Base-by-base conservation (phyloP, 2,888 invertebrate species). In the Phengaris alcon region DNA sequence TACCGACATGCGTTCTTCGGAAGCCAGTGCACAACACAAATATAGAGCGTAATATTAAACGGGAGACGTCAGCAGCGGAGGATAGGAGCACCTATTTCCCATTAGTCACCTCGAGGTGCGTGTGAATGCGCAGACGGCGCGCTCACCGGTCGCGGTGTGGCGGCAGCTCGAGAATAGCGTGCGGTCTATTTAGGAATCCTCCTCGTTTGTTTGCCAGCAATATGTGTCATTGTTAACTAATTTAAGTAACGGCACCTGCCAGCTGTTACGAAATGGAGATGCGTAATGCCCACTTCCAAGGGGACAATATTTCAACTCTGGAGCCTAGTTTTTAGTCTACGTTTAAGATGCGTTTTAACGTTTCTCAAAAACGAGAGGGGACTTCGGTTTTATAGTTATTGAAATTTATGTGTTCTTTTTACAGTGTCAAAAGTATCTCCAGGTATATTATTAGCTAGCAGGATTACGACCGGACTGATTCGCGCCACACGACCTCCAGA, bases 141-240 rank as follows among this genome's bases (percentile, higher is more conserved):
- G 88, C 86, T 88, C 88, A 89, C 90, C 90, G 90, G 90, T 88
- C 89, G 90, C 91, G 90, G 90, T 88, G 89, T 90, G 91, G 89
- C 91, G 91, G 84, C 83, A 84, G 86, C 85, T 88, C 88, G 85
- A 92, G 90, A 93, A 93, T 93, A 93, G 93, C 89, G 78, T 86
- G 86, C 85, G 90, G 84, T 89, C 93, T 93, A 93, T 93, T 93
- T 93, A 90, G 87, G 89, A 90, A 87, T 89, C 87, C 88, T 90
- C 88, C 87, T 84, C 84, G 91, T 91, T 90, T 92, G 93, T 93
- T 93, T 93, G 93, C 93, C 93, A 93, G 91, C 89, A 84, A 93
- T 89, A 92, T 93, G 93, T 93, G 93, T 93, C 93, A 93, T 93
- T 93, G 93, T 93, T 93, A 93, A 93, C 93, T 93, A 93, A 93